A percentile compares a stretch with the other conserved stretches of the same genome.
These are phyloP conservation scores for Parapsyche elsis DNA, from an alignment of 1,140 invertebrate species.

Conservation along the genomic window DNA sequence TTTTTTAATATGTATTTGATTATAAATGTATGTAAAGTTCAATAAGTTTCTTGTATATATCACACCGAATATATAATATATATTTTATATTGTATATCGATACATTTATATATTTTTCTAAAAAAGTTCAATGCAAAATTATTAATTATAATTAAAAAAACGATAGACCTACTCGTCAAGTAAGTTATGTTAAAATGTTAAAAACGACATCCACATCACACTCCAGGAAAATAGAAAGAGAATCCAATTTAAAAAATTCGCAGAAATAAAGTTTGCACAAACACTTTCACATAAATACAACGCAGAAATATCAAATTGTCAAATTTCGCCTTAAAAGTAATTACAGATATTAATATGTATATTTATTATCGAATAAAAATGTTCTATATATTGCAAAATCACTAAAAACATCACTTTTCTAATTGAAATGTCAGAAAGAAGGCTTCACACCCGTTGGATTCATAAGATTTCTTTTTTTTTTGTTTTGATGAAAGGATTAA, in stretches of 20 bases:
- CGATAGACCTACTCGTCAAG: not conserved
- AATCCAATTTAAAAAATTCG: not conserved
- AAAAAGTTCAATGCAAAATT: conserved; percentile 16
- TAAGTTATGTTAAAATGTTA: conserved; percentile 26
- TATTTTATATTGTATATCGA: not conserved
- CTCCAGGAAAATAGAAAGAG: conserved; percentile 24
- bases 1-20: no score
- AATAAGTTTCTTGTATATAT: not conserved
- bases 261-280: conserved; percentile 35
- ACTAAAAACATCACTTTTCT: conserved; percentile 56
- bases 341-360: conserved; percentile 49
- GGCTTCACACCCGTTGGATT: conserved; percentile 53
- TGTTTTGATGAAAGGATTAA: conserved; percentile 22
- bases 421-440: conserved; percentile 57
- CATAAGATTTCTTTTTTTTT: conserved; percentile 53
- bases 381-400: conserved; percentile 56
- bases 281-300: conserved; percentile 48
- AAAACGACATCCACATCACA: conserved; percentile 24
- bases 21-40: no score
- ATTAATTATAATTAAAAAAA: conserved; percentile 15
- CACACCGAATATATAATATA: not conserved
- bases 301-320: conserved; percentile 53
- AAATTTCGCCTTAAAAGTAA: conserved; percentile 56
- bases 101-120: conserved; percentile 23
- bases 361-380: conserved; percentile 55